Evolutionary conservation across 2,113 vertebrate genomes (phyloP), one percentile per base, ranked within the genome.

Genomic region (Callionymus lyra): DNA sequence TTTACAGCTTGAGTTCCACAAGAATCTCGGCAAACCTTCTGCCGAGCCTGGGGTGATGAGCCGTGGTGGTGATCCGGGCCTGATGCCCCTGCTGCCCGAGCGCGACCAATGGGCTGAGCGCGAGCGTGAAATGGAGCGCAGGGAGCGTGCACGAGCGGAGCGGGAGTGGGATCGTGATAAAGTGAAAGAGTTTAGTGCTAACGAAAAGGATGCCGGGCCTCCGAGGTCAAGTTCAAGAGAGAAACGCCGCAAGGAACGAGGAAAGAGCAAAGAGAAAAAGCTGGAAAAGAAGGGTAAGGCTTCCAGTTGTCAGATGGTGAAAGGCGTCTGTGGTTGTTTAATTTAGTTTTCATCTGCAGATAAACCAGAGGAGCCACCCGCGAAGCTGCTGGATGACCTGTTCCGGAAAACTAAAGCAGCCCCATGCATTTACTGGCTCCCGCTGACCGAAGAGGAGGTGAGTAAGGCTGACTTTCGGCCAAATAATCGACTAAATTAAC

Each of bases 351-450:
- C 49, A 18, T 50, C 17, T 49, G 8, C 48, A 59, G 90, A 91
- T 12, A 91, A 90, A 79, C 55, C 81, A 10, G 91, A 94, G 53
- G 90, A 93, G 44, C 90, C 90, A 0, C 91, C 90, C 1, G 90
- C 90, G 36, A 95, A 95, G 72, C 78, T 94, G 42, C 76, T 95
- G 6, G 92, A 95, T 4, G 92, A 95, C 55, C 81, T 95, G 42
- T 95, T 95, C 69, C 81, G 84, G 12, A 95, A 95, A 82, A 95
- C 92, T 54, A 93, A 93, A 83, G 89, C 90, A 9, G 86, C 88
- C 31, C 92, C 92, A 6, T 95, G 92, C 72, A 95, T 95, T 65
- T 95, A 94, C 63, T 95, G 91, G 91, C 87, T 95, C 32, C 92
- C 91, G 0, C 87, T 94, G n/a, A 90, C 90, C 1, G 90, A 92